A percentile compares a stretch with the other conserved stretches of the same genome.
These are phyloP conservation scores for Hoplodrina blanda DNA, from an alignment of 2,888 invertebrate species.

Conservation along the genomic window DNA sequence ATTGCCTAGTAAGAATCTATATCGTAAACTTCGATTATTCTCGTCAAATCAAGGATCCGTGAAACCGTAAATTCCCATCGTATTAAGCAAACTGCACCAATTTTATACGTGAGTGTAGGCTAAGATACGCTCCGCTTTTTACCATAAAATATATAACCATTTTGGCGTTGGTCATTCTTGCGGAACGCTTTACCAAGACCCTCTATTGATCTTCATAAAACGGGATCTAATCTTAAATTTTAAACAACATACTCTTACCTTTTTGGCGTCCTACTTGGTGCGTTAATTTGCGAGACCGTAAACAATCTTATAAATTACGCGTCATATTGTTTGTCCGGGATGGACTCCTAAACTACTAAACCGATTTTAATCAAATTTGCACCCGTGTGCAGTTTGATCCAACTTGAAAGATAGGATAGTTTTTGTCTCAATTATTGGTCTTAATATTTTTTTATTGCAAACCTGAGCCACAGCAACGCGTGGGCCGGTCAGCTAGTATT, in stretches of 20 bases:
- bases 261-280: too few species aligned
- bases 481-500: neutral
- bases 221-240: neutral
- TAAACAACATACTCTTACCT: neutral
- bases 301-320: too few species aligned
- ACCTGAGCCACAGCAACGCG: too few species aligned
- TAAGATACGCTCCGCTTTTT: neutral
- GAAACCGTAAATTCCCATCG: constrained; percentile 5
- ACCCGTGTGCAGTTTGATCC: too few species aligned
- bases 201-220: neutral
- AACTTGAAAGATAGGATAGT: too few species aligned
- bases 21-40: constrained; percentile 24
- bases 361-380: too few species aligned
- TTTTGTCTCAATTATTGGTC: too few species aligned
- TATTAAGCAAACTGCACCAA: constrained; percentile 22
- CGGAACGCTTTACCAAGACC: neutral
- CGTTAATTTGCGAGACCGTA: neutral
- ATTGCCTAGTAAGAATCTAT: neutral
- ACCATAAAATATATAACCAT: constrained; percentile 12
- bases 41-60: constrained; percentile 22
- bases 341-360: too few species aligned
- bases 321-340: too few species aligned
- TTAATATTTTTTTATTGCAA: too few species aligned
- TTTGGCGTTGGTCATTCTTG: constrained; percentile 6
- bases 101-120: constrained; percentile 22